A percentile compares a stretch with the other conserved stretches of the same genome.
phyloP scores from a whole-genome alignment of 2,797 vertebrate species.

The Acrossocheilus fasciatus region DNA sequence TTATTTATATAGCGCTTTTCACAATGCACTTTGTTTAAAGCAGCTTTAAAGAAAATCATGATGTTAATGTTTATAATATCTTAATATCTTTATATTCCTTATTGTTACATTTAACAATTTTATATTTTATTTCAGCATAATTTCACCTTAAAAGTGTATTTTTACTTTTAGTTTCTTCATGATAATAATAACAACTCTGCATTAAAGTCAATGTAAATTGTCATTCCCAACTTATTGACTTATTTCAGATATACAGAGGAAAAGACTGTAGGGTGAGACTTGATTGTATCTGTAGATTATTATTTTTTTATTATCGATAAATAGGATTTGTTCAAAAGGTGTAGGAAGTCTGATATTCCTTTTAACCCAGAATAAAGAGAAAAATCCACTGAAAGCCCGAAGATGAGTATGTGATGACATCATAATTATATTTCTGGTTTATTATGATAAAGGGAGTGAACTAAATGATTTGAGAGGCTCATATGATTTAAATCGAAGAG shows the following conservation, averaged over 20 bases:
- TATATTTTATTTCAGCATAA: not conserved
- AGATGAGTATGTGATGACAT: not conserved
- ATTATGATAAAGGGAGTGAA: conserved; percentile 6
- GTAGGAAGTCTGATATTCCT: not conserved
- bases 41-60: not conserved
- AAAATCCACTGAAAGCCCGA: not conserved
- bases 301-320: not conserved
- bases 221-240: not conserved
- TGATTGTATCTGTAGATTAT: not conserved
- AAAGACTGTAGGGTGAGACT: too few species aligned
- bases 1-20: not conserved
- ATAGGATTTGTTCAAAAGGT: not conserved
- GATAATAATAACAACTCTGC: not conserved
- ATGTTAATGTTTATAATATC: not conserved
- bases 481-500: not conserved
- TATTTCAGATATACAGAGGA: not conserved
- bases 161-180: not conserved
- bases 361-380: not conserved
- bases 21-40: not conserved
- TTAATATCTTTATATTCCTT: not conserved
- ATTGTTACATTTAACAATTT: not conserved
- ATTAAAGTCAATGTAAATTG: not conserved
- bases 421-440: conserved; percentile 7
- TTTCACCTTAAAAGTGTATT: not conserved
- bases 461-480: conserved; percentile 4